phyloP scores from a whole-genome alignment of 2,888 invertebrate genomes.

The Eubasilissa splendida region DNA sequence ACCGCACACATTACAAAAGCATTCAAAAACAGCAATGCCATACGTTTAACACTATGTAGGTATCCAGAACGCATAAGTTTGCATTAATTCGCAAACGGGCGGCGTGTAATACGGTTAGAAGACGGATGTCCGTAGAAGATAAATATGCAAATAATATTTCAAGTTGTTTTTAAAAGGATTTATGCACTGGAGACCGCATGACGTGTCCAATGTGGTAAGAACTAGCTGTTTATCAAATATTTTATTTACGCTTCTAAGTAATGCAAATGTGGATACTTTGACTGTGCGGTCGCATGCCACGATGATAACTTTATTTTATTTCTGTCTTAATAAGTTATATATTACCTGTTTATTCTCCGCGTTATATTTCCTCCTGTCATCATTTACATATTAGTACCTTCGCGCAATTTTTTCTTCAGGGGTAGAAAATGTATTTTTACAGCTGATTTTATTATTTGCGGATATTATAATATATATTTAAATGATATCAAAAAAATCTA shows the following conservation, averaged over 20 bases:
- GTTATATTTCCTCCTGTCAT: too few relatives aligned
- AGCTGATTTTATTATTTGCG: too few relatives aligned
- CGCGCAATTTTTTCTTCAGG: too few relatives aligned
- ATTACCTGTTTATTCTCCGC: too few relatives aligned
- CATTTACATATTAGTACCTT: too few relatives aligned
- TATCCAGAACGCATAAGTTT: slow-evolving; percentile 53
- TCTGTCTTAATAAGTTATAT: too few relatives aligned
- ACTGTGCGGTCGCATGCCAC: not conserved
- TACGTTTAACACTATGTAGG: slow-evolving; percentile 4
- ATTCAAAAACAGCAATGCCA: slow-evolving; percentile 14
- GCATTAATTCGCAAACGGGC: slow-evolving; percentile 48
- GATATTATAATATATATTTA: too few relatives aligned
- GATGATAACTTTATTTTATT: slow-evolving; percentile 6
- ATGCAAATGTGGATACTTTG: not conserved
- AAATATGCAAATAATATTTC: slow-evolving; percentile 55
- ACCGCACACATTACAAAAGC: not conserved
- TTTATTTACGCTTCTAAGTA: slow-evolving; percentile 11
- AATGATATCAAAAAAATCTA: too few relatives aligned
- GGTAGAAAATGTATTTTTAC: too few relatives aligned
- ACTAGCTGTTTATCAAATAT: slow-evolving; percentile 4
- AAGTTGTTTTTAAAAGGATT: slow-evolving; percentile 29
- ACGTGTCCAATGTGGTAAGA: not conserved
- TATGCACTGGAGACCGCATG: slow-evolving; percentile 7
- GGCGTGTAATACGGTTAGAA: slow-evolving; percentile 52
- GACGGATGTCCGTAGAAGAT: slow-evolving; percentile 54